Evolutionary conservation across 2,797 vertebrate genomes (phyloP), one percentile per base, ranked within the genome.

Genomic region (Tangara arthus): DNA sequence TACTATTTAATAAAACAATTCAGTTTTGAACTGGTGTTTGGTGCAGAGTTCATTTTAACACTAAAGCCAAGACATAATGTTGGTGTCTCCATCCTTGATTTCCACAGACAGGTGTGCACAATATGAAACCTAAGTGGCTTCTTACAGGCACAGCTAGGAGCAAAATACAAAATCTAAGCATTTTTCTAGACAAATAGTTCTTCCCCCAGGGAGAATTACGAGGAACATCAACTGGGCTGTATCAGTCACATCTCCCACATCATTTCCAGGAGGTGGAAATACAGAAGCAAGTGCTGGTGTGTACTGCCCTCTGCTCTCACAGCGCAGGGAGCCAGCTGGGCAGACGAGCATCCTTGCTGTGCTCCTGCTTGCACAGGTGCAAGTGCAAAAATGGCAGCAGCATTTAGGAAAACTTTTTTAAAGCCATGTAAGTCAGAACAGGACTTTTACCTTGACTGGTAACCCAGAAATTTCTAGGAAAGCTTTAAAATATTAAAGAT

Each of bases 271-370:
- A 72, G 37, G 35, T 44, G 39, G 42, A 82, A 56, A 35, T 24
- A 42, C 16, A 57, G 34, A 28, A 52, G 42, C 0, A 0, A 47
- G 12, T 27, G 26, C 18, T 5, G 3, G 26, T 8, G 1, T 28
- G 42, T n/a, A 59, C 7, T 20, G 8, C 3, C 27, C 42, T 23
- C 46, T 49, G 46, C n/a, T 81, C 72, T 50, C 52, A 63, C 13
- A 35, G 53, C 35, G n/a, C 68, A 80, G 50, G 27, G 66, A 49
- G 59, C n/a, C 59, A 79, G 30, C 34, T 44, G 44, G 60, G 34
- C 57, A 59, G 20, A 84, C 0, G 0, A 68, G 55, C 23, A n/a
- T 12, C 59, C 34, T 55, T 66, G 76, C 52, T 55, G 39, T 32
- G 42, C 69, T 87, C 50, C 65, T 52, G 23, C 46, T 68, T 81